Base-by-base conservation (phyloP, 2,888 invertebrate genomes). In the Encarsia formosa region DNA sequence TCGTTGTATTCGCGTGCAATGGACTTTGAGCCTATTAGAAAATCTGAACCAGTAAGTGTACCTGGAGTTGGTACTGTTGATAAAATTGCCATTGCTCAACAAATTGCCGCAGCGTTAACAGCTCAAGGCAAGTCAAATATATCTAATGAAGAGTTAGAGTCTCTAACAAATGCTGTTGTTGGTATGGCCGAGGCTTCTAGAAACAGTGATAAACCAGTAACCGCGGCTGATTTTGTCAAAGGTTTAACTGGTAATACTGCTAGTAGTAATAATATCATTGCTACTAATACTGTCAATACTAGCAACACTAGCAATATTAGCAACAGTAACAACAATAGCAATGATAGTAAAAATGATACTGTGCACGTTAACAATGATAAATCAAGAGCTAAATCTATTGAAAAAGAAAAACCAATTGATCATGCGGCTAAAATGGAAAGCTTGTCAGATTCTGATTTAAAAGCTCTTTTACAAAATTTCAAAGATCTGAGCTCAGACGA, bases 121-220 rank as follows among this genome's bases (percentile, higher is more conserved):
- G 81, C 85, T 16, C 88, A 90, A 71, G 91, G 91, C 39, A 84
- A 87, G 69, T 86, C 87, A 0, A 86, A 91, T 71, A 86, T 91
- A 5, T 84, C 87, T 4, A 84, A 87, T 46, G 84, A 82, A 44
- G 89, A 91, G 65, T 76, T 91, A 56, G 87, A 89, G 62, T 85
- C 85, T 57, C 77, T 91, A 0, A 85, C 91, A 24, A 87, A 88
- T 62, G 85, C 89, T 13, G 89, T 90, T 39, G 85, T 87, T 38
- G 81, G 85, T 40, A 82, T 85, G 80, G 82, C 82, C 0, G 82
- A 84, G 68, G 79, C 82, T 6, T 78, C 81, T 0, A 77, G 79
- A 63, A 73, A 74, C 44, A 70, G 75, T 45, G 75, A 74, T 23
- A 77, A 78, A 62, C 78, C 78, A 0, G 73, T 80, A 15, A 78